Percentiles rank a stretch among this genome's conserved stretches.
Evolutionary conservation across 2,797 vertebrate genomes (phyloP).

Genomic region (Adelosebastes latens): DNA sequence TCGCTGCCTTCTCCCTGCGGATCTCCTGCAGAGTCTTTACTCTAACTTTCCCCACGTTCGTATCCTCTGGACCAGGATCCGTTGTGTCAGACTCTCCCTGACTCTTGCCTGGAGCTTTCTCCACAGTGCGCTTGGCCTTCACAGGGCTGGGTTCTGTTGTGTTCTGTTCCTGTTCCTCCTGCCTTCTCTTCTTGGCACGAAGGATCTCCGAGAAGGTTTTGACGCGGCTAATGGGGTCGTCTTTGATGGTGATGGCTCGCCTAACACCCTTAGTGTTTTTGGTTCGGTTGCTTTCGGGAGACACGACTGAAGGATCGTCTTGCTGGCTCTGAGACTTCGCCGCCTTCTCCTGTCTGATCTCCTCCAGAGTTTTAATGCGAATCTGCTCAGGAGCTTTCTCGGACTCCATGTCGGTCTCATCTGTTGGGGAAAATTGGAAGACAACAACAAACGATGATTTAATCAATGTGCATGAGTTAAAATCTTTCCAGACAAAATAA

Average conservation of each 20-base stretch:
- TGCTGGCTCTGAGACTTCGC: conserved; percentile 69
- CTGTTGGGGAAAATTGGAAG: conserved; percentile 12
- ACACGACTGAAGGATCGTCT: neutral
- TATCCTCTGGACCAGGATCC: neutral
- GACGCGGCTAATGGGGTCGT: conserved; percentile 45
- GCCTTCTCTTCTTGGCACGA: conserved; percentile 83
- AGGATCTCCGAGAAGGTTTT: conserved; percentile 86
- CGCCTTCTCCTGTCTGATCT: conserved; percentile 91
- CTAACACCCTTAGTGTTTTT: conserved; percentile 34
- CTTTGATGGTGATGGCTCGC: conserved; percentile 56
- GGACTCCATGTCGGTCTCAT: conserved; percentile 32
- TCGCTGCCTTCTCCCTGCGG: conserved; percentile 89
- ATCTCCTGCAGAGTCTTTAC: conserved; percentile 96
- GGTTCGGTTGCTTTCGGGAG: conserved; percentile 23
- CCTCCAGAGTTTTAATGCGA: conserved; percentile 92
- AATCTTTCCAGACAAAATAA: neutral
- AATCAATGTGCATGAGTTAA: neutral
- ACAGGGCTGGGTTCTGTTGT: neutral
- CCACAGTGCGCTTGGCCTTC: conserved; percentile 5
- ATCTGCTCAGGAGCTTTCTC: conserved; percentile 81
- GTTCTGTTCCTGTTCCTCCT: conserved; percentile 65
- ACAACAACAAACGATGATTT: neutral
- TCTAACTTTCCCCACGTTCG: conserved; percentile 65
- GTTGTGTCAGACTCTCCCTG: neutral
- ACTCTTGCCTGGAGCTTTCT: conserved; percentile 14